These are phyloP conservation scores for Cantharis flavilabris DNA, from an alignment of 2,888 invertebrate species.

Conservation along the genomic window DNA sequence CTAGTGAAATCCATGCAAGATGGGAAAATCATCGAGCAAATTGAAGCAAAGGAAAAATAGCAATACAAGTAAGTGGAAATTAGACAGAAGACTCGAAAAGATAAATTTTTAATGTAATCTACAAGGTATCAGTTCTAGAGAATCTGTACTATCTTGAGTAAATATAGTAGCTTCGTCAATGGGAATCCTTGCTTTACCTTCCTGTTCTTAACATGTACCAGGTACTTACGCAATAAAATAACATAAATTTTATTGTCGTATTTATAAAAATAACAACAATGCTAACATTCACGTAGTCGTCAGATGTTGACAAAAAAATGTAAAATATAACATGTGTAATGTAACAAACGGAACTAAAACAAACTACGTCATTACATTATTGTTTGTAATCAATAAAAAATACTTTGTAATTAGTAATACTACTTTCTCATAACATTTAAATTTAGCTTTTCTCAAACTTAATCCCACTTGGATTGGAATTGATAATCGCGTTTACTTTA, in stretches of 20 bases:
- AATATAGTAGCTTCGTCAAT: background rate
- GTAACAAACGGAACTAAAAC: background rate
- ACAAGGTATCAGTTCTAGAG: background rate
- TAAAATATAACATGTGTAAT: background rate
- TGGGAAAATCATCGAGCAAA: constrained; percentile 52
- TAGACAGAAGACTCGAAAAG: background rate
- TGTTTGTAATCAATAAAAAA: background rate
- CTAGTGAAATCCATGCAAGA: constrained; percentile 24
- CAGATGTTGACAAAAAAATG: background rate
- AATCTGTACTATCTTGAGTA: background rate
- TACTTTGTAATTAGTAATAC: background rate
- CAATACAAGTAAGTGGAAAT: constrained; percentile 2
- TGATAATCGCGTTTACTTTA: background rate
- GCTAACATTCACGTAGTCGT: background rate
- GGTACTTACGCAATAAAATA: background rate
- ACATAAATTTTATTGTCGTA: background rate
- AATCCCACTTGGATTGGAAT: background rate
- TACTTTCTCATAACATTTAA: background rate
- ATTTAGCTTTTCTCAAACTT: background rate
- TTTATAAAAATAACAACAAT: background rate
- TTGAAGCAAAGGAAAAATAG: constrained; percentile 44
- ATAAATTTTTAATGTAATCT: background rate
- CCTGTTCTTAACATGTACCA: background rate
- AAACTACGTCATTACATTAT: background rate
- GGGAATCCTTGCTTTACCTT: background rate